Conservation (phyloP, 1,140 invertebrate genomes). For the Drosophila nebulosa region DNA sequence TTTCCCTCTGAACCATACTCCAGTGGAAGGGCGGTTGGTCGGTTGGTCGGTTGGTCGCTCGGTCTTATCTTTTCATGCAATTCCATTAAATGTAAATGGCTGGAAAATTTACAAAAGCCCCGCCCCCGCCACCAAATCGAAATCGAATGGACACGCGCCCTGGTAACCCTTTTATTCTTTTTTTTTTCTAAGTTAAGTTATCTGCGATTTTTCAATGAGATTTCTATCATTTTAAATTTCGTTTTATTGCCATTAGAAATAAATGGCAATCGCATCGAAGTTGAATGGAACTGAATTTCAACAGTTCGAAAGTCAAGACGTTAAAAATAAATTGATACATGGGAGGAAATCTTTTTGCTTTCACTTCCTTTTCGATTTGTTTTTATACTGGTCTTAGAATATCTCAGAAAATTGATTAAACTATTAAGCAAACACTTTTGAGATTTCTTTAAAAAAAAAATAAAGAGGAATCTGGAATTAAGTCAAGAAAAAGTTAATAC, state of each 20-base stretch:
- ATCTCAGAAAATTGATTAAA: not conserved
- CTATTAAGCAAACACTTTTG: not conserved
- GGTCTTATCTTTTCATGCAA: conserved; percentile 59
- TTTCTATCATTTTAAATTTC: conserved; percentile 74
- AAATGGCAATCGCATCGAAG: conserved; percentile 36
- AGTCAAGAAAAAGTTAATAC: too few relatives aligned
- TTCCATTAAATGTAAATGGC: conserved; percentile 73
- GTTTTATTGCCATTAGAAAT: conserved; percentile 61
- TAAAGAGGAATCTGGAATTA: too few relatives aligned
- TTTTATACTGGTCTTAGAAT: not conserved
- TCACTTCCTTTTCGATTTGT: not conserved
- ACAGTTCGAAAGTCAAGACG: conserved; percentile 9
- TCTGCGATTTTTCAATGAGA: conserved; percentile 66
- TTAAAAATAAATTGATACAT: conserved; percentile 73
- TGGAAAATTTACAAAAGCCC: conserved; percentile 56
- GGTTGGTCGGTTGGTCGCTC: not conserved
- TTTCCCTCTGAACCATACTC: conserved; percentile 8
- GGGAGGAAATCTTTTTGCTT: not conserved
- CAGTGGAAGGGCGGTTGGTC: not conserved
- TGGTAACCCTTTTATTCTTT: conserved; percentile 59
- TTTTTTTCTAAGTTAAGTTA: conserved; percentile 45
- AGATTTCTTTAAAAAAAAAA: too few relatives aligned
- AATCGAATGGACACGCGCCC: conserved; percentile 35
- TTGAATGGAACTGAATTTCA: conserved; percentile 5
- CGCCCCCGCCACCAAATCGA: conserved; percentile 29